Percentiles rank a stretch among this genome's conserved stretches.
Conservation (phyloP, 2,888 invertebrate genomes). For the Ferrisia virgata region DNA sequence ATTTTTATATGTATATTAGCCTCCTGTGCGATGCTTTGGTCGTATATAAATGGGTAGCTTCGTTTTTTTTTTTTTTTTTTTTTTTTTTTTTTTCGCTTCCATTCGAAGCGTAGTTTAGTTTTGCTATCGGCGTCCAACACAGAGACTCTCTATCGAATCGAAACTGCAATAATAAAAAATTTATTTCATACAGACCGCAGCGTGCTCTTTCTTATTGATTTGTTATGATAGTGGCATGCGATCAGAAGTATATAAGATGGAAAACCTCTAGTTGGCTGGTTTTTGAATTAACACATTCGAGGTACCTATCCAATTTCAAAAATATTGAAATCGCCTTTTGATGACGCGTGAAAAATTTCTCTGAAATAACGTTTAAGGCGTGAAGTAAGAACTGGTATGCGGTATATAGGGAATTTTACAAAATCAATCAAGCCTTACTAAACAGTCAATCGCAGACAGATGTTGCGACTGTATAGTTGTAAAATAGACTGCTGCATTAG, state of each 20-base stretch:
- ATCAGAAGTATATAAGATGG: background rate
- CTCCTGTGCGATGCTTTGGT: background rate
- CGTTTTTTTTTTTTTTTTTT: background rate
- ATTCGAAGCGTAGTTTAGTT: background rate
- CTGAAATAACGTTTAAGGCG: slow-evolving; percentile 34
- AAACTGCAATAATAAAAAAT: background rate
- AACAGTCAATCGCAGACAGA: slow-evolving; percentile 40
- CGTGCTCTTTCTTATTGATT: background rate
- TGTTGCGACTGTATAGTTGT: background rate
- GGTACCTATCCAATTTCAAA: background rate
- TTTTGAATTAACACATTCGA: background rate
- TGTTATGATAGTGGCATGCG: background rate
- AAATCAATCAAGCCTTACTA: slow-evolving; percentile 42
- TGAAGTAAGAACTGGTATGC: slow-evolving; percentile 31
- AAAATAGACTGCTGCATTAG: slow-evolving; percentile 20
- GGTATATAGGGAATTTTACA: slow-evolving; percentile 31
- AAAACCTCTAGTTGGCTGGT: background rate
- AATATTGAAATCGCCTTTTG: slow-evolving; percentile 21
- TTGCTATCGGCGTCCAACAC: background rate
- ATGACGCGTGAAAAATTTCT: slow-evolving; percentile 41
- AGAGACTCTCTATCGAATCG: background rate
- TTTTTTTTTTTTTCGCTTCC: background rate
- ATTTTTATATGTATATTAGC: background rate
- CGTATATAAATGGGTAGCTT: background rate
- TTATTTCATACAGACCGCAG: background rate